Percentiles rank a stretch among this genome's conserved stretches.
phyloP scores from a whole-genome alignment of 2,113 vertebrate species.

The Hyla sarda region DNA sequence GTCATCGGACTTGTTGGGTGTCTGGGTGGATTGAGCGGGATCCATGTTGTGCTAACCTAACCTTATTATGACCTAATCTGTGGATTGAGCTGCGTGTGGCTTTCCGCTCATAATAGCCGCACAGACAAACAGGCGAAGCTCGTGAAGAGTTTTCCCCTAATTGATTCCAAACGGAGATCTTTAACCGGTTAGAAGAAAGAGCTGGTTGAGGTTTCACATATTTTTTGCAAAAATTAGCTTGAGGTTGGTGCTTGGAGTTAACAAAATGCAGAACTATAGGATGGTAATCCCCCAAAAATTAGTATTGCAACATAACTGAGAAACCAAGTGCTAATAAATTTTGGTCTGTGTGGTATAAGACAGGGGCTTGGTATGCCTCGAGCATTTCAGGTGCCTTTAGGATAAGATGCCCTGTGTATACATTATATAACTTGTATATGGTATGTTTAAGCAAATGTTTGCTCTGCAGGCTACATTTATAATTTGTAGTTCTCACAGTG shows the following conservation, averaged over 20 bases:
- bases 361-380: not conserved
- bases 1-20: conserved; percentile 10
- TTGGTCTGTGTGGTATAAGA: not conserved
- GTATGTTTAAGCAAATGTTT: too few relatives aligned
- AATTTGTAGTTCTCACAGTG: too few relatives aligned
- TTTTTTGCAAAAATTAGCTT: not conserved
- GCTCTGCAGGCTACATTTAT: too few relatives aligned
- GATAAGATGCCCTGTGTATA: too few relatives aligned
- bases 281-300: not conserved
- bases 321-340: not conserved
- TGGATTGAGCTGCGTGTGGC: conserved; percentile 30
- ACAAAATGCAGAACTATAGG: not conserved
- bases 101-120: conserved; percentile 45
- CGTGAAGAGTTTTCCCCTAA: conserved; percentile 18
- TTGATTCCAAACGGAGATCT: conserved; percentile 52
- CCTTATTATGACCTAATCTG: conserved; percentile 59
- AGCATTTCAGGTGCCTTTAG: too few relatives aligned
- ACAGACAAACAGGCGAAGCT: conserved; percentile 46
- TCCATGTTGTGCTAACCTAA: conserved; percentile 60
- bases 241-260: not conserved
- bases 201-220: not conserved
- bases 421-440: too few relatives aligned
- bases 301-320: not conserved
- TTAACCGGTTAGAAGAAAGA: not conserved
- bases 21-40: conserved; percentile 2